Percentiles rank a stretch among this genome's conserved stretches.
phyloP scores from a whole-genome alignment of 2,113 vertebrate species.

The pig (Sus scrofa) region DNA sequence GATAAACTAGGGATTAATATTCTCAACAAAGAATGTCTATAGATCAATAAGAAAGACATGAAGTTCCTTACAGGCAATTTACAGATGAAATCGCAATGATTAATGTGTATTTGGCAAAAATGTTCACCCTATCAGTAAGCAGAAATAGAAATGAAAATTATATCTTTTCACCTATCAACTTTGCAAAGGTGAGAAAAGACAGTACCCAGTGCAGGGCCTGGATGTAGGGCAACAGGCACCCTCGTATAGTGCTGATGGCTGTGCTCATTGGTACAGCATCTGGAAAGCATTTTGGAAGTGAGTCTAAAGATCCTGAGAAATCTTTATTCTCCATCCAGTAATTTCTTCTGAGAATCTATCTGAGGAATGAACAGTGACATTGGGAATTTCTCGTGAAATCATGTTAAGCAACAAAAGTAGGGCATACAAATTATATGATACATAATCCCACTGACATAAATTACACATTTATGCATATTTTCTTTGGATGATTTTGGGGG shows the following conservation, averaged over 20 bases:
- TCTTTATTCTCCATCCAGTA: neutral
- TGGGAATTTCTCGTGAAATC: conserved; percentile 19
- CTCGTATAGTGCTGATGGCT: neutral
- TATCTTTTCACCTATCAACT: neutral
- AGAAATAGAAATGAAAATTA: conserved; percentile 25
- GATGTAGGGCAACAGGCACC: neutral
- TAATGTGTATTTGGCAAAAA: neutral
- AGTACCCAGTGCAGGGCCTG: neutral
- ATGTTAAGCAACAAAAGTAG: neutral
- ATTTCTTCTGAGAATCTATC: neutral
- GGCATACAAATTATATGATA: neutral
- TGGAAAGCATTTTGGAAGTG: neutral
- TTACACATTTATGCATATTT: neutral
- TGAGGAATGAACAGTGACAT: neutral
- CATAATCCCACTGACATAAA: neutral
- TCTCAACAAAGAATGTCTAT: neutral
- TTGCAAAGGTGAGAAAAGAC: neutral
- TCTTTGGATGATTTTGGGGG: neutral
- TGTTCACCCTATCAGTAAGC: neutral
- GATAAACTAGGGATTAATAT: neutral
- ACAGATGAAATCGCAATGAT: neutral
- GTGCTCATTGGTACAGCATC: fast-evolving
- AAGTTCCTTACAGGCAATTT: neutral
- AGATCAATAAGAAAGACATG: neutral
- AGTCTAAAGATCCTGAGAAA: neutral